Percentiles rank a stretch among this genome's conserved stretches.
Evolutionary conservation across 2,797 vertebrate genomes (phyloP).

Genomic region (Spatula clypeata): DNA sequence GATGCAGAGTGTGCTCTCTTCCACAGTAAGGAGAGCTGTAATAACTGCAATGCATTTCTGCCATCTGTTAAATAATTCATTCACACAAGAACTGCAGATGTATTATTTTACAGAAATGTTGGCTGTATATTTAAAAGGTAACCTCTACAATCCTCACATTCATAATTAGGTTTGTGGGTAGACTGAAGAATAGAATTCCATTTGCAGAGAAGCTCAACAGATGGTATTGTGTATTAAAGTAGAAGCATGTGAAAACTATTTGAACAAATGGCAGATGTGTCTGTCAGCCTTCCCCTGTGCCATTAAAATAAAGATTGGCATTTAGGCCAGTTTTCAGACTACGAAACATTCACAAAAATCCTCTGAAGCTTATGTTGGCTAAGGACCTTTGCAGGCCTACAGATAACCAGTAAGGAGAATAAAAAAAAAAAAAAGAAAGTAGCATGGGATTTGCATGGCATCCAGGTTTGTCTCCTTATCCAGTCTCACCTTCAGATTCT

Average conservation of each 20-base stretch:
- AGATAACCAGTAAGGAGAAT: not conserved
- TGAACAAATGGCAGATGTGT: constrained; percentile 81
- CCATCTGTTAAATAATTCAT: constrained; percentile 79
- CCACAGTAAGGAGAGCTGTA: constrained; percentile 3
- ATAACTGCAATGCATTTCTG: constrained; percentile 52
- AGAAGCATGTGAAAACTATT: constrained; percentile 76
- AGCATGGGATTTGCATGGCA: fast-evolving
- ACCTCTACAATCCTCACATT: constrained; percentile 79
- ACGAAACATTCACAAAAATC: not conserved
- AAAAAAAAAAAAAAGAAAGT: not conserved
- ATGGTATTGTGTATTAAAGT: constrained; percentile 77
- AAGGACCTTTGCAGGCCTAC: not conserved
- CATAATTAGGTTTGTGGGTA: constrained; percentile 73
- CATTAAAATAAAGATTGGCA: constrained; percentile 39
- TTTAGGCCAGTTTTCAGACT: not conserved
- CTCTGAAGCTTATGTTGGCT: not conserved
- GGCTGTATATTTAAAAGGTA: constrained; percentile 76
- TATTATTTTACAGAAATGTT: constrained; percentile 54
- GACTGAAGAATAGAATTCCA: constrained; percentile 73
- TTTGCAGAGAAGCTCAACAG: constrained; percentile 78
- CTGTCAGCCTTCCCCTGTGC: constrained; percentile 70
- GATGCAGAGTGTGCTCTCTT: not conserved
- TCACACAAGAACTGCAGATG: constrained; percentile 67
- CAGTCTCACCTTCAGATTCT: not conserved
- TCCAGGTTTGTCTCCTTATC: not conserved